Percentiles rank a stretch among this genome's conserved stretches.
Evolutionary conservation across 92 coral and sea anemone genomes (phyloP).

Genomic region (Anthopleura xanthogrammica): DNA sequence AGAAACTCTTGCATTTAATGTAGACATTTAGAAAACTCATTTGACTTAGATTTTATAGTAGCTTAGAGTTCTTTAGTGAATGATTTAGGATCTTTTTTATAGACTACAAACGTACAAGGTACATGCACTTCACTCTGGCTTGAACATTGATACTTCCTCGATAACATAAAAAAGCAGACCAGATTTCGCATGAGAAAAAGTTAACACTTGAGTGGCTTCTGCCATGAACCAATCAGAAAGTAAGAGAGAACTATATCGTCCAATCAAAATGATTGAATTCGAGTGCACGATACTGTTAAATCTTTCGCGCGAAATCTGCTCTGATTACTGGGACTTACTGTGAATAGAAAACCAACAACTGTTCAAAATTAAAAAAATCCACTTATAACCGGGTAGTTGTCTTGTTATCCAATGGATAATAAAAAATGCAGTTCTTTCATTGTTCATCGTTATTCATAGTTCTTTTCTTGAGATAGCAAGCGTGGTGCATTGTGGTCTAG

Average conservation of each 20-base stretch:
- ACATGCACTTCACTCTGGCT: not conserved
- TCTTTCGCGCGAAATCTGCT: not conserved
- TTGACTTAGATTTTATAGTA: constrained; percentile 9
- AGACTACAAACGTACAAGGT: not conserved
- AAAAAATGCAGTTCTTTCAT: no score
- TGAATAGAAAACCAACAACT: not conserved
- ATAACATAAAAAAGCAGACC: not conserved
- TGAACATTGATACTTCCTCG: not conserved
- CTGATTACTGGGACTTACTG: not conserved
- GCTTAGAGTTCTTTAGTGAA: constrained; percentile 2
- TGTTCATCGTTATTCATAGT: no score
- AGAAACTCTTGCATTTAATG: not conserved
- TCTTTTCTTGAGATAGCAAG: no score
- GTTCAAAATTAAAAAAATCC: not conserved
- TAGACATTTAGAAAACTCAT: constrained; percentile 6
- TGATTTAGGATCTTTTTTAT: not conserved
- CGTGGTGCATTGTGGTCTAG: no score
- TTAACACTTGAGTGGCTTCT: not conserved
- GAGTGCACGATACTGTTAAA: not conserved
- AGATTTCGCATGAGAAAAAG: not conserved
- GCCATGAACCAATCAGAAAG: not conserved
- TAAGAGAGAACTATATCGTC: not conserved
- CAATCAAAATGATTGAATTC: no score
- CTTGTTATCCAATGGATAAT: no score
- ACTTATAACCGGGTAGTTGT: not conserved